Evolutionary conservation across 1,140 invertebrate genomes (phyloP), one percentile per base, ranked within the genome.

Genomic region (Lordiphosa mommai): DNA sequence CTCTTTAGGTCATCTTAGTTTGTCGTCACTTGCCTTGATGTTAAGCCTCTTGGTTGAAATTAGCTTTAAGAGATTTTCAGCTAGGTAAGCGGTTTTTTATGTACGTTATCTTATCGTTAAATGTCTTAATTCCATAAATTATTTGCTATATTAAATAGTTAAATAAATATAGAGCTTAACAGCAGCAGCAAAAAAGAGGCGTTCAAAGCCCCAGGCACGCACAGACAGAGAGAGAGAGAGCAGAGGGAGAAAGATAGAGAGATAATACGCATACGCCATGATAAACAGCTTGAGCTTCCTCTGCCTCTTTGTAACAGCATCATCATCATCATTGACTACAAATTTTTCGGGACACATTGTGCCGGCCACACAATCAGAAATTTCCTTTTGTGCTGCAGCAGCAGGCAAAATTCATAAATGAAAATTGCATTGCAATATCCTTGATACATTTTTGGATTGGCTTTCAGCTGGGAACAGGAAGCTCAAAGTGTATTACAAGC

Each of bases 21-120:
- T 53, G 53, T 60, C 73, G 66, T 82, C 71, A 82, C 74, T 82
- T 74, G 74, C 74, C 71, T 82, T 82, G 72, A 80, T 80, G 76
- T 82, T 76, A 47, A 38, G 48, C 41, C 73, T 69, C 73, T 79
- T 79, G 76, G 69, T 52, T 57, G 57, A 58, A 66, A 73, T 61
- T 66, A 48, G 56, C 60, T 80, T 69, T 44, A 66, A 70, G 69
- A 74, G 70, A 61, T 63, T 80, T 71, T 74, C 55, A 50, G 34
- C 40, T 41, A 37, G 40, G 9, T 43, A 41, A 27, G 38, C 20
- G 38, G 34, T 14, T 27, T 16, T 47, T 47, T 33, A 14, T 60
- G 59, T 51, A 58, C 52, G 52, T 41, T 70, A 47, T 33, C 33
- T 10, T 17, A 63, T 66, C 41, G 27, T 17, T 33, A 57, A 67